Percentiles rank a stretch among this genome's conserved stretches.
These are phyloP conservation scores for Thysanoteuthis rhombus DNA, from an alignment of 2,888 invertebrate species.

Conservation along the genomic window DNA sequence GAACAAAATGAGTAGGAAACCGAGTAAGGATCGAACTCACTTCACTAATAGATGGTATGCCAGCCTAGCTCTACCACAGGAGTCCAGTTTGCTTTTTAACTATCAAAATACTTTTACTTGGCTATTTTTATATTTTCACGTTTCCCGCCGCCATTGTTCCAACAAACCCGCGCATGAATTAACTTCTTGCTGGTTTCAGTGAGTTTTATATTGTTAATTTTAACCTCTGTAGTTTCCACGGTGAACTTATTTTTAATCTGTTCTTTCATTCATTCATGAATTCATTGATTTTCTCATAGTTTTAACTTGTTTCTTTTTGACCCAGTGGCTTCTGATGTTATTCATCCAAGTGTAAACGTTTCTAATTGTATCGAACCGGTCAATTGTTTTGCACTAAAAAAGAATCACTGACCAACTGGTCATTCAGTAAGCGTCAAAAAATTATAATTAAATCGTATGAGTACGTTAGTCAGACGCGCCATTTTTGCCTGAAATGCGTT, in stretches of 20 bases:
- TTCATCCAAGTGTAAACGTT: background rate
- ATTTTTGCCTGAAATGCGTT: background rate
- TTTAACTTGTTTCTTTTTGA: too few relatives aligned
- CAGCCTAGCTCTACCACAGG: too few relatives aligned
- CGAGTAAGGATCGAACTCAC: too few relatives aligned
- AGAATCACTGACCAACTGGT: background rate
- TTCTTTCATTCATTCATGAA: background rate
- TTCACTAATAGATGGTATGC: too few relatives aligned
- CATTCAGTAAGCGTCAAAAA: background rate
- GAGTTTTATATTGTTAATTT: too few relatives aligned
- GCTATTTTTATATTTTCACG: too few relatives aligned
- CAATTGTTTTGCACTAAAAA: background rate
- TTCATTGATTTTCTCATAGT: background rate
- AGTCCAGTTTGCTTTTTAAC: too few relatives aligned
- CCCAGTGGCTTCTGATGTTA: background rate
- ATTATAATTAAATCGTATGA: background rate
- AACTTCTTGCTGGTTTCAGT: too few relatives aligned
- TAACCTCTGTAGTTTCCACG: background rate
- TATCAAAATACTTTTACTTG: too few relatives aligned
- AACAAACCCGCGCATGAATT: too few relatives aligned
- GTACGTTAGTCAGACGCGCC: background rate
- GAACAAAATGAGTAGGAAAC: too few relatives aligned
- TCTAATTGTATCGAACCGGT: background rate
- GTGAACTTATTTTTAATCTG: background rate
- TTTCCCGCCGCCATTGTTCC: too few relatives aligned